A percentile compares a stretch with the other conserved stretches of the same genome.
Conservation (phyloP, 2,888 invertebrate species). For the Abrostola triplasia region DNA sequence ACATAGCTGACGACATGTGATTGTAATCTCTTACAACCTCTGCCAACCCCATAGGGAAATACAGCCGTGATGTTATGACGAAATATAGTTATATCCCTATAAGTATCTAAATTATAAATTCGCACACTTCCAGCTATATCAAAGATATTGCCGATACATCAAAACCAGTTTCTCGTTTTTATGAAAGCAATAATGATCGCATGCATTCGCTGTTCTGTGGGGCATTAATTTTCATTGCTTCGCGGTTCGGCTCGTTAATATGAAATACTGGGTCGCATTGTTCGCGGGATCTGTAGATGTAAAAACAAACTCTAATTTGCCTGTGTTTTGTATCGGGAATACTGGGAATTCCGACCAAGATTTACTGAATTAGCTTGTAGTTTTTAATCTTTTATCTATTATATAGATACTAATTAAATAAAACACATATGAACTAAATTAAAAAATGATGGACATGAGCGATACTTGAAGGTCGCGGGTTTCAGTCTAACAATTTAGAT, state of each 20-base stretch:
- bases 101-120: no score
- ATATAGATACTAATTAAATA: no score
- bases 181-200: conserved; percentile 60
- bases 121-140: conserved; percentile 8
- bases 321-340: conserved; percentile 7
- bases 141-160: conserved; percentile 26
- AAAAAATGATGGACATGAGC: no score
- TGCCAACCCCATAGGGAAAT: no score
- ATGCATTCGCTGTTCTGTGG: conserved; percentile 53
- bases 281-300: conserved; percentile 46
- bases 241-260: conserved; percentile 68
- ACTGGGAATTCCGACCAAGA: conserved; percentile 2
- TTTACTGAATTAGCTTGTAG: neutral
- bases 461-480: no score
- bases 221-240: conserved; percentile 68
- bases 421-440: no score
- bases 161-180: conserved; percentile 55
- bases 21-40: no score
- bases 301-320: conserved; percentile 30
- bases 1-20: no score
- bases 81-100: no score
- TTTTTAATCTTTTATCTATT: no score
- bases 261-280: conserved; percentile 63
- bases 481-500: no score
- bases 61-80: no score